Conservation (phyloP, 2,888 invertebrate species). For the Brachyptera putata region DNA sequence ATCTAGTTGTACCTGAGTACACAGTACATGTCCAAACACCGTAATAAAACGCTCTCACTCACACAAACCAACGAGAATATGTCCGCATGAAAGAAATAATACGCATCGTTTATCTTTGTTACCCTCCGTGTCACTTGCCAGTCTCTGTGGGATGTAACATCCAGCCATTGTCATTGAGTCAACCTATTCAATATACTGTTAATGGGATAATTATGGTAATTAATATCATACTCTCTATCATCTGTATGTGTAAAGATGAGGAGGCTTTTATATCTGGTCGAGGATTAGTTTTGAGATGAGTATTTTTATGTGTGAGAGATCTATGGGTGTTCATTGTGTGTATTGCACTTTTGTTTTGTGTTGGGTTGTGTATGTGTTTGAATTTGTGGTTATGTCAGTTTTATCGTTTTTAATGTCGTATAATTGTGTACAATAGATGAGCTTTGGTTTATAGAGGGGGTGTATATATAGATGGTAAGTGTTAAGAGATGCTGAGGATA, state of each 20-base stretch:
- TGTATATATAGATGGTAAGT: neutral
- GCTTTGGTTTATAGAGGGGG: neutral
- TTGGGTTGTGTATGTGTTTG: neutral
- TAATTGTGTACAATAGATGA: neutral
- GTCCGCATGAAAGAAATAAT: constrained; percentile 4
- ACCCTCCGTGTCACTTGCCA: constrained; percentile 18
- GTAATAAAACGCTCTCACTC: neutral
- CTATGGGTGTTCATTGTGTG: neutral
- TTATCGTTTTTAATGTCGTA: constrained; percentile 1
- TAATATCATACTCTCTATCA: too few species aligned
- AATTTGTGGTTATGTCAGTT: constrained; percentile 11
- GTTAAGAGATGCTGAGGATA: neutral
- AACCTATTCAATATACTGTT: constrained; percentile 30
- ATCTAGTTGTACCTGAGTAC: neutral
- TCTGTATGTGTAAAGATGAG: constrained; percentile 2
- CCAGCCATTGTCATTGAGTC: neutral
- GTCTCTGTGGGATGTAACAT: constrained; percentile 13
- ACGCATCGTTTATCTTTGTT: constrained; percentile 12
- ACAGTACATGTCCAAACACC: neutral
- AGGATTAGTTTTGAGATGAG: neutral
- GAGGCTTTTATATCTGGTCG: constrained; percentile 12
- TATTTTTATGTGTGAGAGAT: neutral
- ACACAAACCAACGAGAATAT: neutral
- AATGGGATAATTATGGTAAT: constrained; percentile 34
- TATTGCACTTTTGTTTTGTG: neutral